Evolutionary conservation across 2,113 vertebrate genomes (phyloP), one percentile per base, ranked within the genome.

Genomic region (Corvus hawaiiensis): DNA sequence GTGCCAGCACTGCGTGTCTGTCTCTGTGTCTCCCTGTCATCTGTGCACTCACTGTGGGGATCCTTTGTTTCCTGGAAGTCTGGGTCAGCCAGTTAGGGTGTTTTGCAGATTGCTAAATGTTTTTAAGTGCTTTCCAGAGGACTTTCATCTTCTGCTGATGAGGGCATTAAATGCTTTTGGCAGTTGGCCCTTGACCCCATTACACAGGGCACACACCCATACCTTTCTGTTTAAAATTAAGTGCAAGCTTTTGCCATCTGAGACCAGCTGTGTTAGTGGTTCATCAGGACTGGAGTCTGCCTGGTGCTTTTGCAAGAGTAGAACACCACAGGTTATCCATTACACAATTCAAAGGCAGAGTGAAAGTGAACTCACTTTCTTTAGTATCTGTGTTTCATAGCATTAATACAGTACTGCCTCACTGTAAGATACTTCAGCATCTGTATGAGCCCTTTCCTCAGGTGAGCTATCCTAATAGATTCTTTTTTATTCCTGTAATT

Each of bases 31-130:
- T 15, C 77, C 41, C 26, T n/a, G 18, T 21, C 63, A 3, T 22
- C 62, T 15, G 1, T 1, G 18, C 27, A 0, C 13, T 24, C 26
- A 0, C 20, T 16, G 7, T 2, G 37, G 51, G 26, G 7, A 23
- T n/a, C 3, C 2, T 24, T 33, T 23, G 27, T 32, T 67, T 41
- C 33, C 35, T 16, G 21, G 12, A 13, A 54, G 43, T 7, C 30
- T 32, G 13, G 68, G 26, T 51, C 33, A 41, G 62, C 2, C 8
- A 55, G 22, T 48, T 27, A 10, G 18, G 58, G 49, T 21, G 27
- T 49, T 78, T 43, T 56, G 52, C 35, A 44, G 73, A 3, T 69
- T 16, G 52, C 30, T 80, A 19, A 3, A 33, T 5, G 15, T 22
- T 89, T 69, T 41, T 39, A 63, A 51, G 56, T 46, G 80, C 44